Conservation (phyloP, 2,113 vertebrate species). For the Chrysochloris asiatica region DNA sequence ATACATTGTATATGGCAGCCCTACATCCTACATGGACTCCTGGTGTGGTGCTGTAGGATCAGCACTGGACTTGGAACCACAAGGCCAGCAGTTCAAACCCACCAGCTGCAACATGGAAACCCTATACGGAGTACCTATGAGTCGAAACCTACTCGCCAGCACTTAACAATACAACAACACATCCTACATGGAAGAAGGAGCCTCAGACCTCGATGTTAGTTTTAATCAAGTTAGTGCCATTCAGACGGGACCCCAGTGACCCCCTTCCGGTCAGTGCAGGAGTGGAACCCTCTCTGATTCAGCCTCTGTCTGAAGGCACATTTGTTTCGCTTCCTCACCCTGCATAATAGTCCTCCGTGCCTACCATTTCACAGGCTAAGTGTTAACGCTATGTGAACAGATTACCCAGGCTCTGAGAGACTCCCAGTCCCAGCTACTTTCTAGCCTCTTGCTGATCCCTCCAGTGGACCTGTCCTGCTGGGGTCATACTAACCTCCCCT, state of each 20-base stretch:
- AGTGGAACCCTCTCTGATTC: background rate
- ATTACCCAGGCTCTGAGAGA: background rate
- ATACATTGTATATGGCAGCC: accelerated
- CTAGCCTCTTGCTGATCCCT: background rate
- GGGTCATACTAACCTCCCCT: background rate
- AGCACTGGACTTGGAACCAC: too few species aligned
- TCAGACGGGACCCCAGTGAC: accelerated
- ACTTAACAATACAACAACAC: too few species aligned
- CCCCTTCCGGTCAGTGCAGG: background rate
- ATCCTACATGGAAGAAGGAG: too few species aligned
- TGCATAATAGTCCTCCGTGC: too few species aligned
- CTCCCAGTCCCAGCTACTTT: background rate
- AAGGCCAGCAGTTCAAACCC: too few species aligned
- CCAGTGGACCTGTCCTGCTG: too few species aligned
- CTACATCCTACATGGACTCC: background rate
- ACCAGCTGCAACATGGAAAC: too few species aligned
- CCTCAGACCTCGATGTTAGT: too few species aligned
- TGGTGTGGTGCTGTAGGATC: too few species aligned
- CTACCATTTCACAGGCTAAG: background rate
- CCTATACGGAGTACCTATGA: too few species aligned
- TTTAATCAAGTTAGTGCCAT: too few species aligned
- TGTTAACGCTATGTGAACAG: background rate
- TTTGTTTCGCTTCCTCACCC: accelerated
- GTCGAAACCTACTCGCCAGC: too few species aligned
- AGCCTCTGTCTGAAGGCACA: background rate